phyloP scores from a whole-genome alignment of 2,797 vertebrate species.

The Clarias platycephalus region DNA sequence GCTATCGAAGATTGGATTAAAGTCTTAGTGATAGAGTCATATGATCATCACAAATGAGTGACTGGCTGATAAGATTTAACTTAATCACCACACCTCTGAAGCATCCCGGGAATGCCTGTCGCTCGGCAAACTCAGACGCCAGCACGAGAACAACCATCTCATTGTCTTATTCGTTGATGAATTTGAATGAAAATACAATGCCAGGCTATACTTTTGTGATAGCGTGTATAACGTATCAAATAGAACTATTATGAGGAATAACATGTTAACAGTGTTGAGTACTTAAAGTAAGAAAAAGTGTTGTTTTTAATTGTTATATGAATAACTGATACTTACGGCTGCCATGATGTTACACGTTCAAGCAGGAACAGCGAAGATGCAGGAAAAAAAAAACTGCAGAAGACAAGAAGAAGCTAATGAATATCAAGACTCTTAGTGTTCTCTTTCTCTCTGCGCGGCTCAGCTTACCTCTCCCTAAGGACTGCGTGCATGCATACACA shows the following conservation, averaged over 20 bases:
- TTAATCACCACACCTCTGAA: not conserved
- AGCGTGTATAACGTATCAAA: not conserved
- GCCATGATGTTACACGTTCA: slow-evolving; percentile 68
- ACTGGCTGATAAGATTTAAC: not conserved
- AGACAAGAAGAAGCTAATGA: slow-evolving; percentile 9
- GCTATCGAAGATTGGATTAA: not conserved
- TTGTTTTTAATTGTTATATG: not conserved
- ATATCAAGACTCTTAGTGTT: not conserved
- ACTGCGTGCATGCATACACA: not conserved
- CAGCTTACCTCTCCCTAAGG: slow-evolving; percentile 15
- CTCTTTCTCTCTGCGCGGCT: not conserved
- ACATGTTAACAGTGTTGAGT: too few relatives aligned
- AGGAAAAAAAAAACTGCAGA: slow-evolving; percentile 18
- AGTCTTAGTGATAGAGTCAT: not conserved
- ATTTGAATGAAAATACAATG: not conserved
- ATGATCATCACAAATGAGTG: not conserved
- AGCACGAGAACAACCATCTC: too few relatives aligned
- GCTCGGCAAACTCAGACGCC: not conserved
- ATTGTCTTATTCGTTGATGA: not conserved
- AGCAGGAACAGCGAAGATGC: slow-evolving; percentile 19
- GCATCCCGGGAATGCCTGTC: not conserved
- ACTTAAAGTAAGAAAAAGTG: not conserved
- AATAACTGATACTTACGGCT: slow-evolving; percentile 69
- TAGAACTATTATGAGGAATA: not conserved
- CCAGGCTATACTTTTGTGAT: not conserved